phyloP scores from a whole-genome alignment of 2,113 vertebrate species.

The Oenanthe melanoleuca region DNA sequence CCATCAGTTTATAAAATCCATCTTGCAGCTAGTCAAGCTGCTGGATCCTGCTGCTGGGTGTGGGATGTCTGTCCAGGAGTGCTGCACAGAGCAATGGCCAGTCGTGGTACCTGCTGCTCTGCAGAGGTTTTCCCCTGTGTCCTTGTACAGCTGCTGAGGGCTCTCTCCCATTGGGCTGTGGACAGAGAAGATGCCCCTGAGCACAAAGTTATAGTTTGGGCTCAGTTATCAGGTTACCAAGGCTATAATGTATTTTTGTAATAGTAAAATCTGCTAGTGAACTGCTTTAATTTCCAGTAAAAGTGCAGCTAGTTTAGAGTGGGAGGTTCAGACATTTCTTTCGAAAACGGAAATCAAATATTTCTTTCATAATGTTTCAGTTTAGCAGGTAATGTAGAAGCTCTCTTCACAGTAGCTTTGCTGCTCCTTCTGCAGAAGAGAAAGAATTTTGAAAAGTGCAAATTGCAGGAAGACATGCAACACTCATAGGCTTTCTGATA shows the following conservation, averaged over 20 bases:
- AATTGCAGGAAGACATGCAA: neutral
- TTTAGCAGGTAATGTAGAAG: neutral
- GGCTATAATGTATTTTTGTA: neutral
- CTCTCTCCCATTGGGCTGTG: neutral
- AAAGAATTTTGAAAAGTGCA: neutral
- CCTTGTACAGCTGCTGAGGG: fast-evolving
- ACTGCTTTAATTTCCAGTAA: neutral
- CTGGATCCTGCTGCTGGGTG: neutral
- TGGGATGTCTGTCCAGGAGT: neutral
- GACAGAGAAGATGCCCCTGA: fast-evolving
- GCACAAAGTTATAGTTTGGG: neutral
- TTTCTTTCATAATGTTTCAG: neutral
- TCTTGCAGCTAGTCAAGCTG: neutral
- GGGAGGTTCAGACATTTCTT: neutral
- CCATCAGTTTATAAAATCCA: neutral
- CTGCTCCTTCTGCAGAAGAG: neutral
- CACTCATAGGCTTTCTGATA: neutral
- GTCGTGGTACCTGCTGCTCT: neutral
- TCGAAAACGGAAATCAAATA: neutral
- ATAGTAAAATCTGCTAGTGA: neutral
- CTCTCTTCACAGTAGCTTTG: neutral
- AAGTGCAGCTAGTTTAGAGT: neutral
- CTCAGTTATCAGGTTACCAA: neutral
- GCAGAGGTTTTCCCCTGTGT: neutral
- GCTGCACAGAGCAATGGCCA: neutral